phyloP scores from a whole-genome alignment of 1,140 invertebrate genomes.

The Euura lappo region DNA sequence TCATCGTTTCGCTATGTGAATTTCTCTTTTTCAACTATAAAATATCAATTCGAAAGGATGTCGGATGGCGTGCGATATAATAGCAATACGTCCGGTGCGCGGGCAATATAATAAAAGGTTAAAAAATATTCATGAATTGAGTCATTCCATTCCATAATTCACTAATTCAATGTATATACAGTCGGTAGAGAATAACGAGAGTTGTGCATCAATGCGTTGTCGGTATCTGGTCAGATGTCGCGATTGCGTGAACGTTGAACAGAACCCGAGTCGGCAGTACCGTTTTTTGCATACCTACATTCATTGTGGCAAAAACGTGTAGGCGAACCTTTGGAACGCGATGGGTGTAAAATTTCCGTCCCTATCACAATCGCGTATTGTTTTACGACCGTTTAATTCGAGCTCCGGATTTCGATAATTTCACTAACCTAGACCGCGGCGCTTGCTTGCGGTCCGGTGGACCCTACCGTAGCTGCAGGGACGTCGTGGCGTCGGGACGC shows the following conservation, averaged over 20 bases:
- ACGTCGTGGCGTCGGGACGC: neutral
- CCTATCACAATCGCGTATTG: neutral
- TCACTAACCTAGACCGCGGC: neutral
- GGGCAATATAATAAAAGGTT: neutral
- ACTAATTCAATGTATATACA: neutral
- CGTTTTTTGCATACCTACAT: constrained; percentile 1
- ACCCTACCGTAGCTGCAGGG: neutral
- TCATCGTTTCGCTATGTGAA: neutral
- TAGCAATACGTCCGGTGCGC: neutral
- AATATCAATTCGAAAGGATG: constrained; percentile 3
- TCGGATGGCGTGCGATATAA: neutral
- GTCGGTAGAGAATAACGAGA: neutral
- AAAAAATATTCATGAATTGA: constrained; percentile 5
- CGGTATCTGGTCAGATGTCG: constrained; percentile 2
- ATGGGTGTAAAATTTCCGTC: neutral
- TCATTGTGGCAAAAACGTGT: neutral
- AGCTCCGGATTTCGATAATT: neutral
- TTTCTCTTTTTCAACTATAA: neutral
- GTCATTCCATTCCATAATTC: neutral
- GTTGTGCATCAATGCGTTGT: constrained; percentile 6
- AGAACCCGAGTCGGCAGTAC: too few relatives aligned
- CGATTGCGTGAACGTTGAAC: neutral
- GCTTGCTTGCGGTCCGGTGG: neutral
- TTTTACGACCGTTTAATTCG: constrained; percentile 2
- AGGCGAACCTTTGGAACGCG: neutral